Base-by-base conservation (phyloP, 2,113 vertebrate genomes). In the Thryonomys swinderianus region DNA sequence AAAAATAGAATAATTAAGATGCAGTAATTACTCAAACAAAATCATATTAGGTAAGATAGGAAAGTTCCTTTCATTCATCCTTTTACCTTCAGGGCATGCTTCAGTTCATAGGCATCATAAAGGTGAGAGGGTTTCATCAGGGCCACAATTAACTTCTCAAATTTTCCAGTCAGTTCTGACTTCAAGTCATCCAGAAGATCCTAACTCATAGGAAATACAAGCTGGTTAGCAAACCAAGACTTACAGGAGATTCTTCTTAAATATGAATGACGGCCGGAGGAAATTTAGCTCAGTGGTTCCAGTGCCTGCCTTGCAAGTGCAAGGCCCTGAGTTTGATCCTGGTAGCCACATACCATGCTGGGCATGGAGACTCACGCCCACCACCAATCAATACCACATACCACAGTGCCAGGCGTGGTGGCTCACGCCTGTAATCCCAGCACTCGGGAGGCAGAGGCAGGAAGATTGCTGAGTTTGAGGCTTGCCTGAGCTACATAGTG, bases 81-180 rank as follows among this genome's bases (percentile, higher is more conserved):
- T 67, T 95, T 96, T 98, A 99, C 99, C 99, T 99, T 99, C 37
- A 99, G 97, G 20, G 99, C 99, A 57, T 99, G 99, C 94, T 99
- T 99, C 92, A 99, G 98, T 27, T 99, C 98, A 53, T 99, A 96
- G 67, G 99, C 99, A 69, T 99, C 99, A 53, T 99, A 99, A 37
- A 98, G 88, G 5, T 48, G 5, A 0, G 99, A 51, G 0, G 99
- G 99, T 27, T 98, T 99, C 99, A 99, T 99, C 98, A 99, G 93
- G 69, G 99, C 99, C 78, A 99, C 98, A 8, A 99, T 99, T 85
- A 99, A 93, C 0, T 96, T 99, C 97, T 99, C 99, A 66, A 99
- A 98, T 91, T 99, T 99, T 25, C 99, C 99, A 0, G 99, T 99
- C 2, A 99, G 98, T 96, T 99, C 99, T 0, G 99, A 99, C 85